Conservation (phyloP, 2,888 invertebrate genomes). For the Thumatha senex region DNA sequence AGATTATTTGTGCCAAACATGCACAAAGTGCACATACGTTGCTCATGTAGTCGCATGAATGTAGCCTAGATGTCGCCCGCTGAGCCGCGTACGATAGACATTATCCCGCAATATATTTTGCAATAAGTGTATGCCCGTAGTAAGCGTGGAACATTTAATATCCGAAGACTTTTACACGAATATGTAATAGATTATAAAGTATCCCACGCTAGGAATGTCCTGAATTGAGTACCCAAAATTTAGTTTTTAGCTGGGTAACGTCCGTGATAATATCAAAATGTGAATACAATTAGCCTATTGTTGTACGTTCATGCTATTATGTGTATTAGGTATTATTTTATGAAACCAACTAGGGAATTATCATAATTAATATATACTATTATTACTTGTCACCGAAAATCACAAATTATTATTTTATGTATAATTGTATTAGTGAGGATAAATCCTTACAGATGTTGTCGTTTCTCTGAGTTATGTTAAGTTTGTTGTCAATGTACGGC, state of each 20-base stretch:
- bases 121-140: slow-evolving; percentile 21
- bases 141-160: background rate
- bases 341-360: slow-evolving; percentile 1
- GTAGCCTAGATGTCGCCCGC: slow-evolving; percentile 11
- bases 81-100: slow-evolving; percentile 25
- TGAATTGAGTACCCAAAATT: too few relatives aligned
- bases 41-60: slow-evolving; percentile 40
- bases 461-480: slow-evolving; percentile 19
- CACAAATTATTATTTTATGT: slow-evolving; percentile 7
- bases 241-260: slow-evolving; percentile 39
- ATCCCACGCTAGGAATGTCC: too few relatives aligned
- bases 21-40: slow-evolving; percentile 57
- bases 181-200: background rate
- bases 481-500: slow-evolving; percentile 38
- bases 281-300: slow-evolving; percentile 44
- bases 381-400: slow-evolving; percentile 6
- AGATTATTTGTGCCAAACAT: slow-evolving; percentile 68
- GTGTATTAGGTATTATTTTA: slow-evolving; percentile 7
- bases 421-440: slow-evolving; percentile 12
- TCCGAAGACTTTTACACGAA: too few relatives aligned
- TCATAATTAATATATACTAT: slow-evolving; percentile 4
- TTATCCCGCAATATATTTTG: slow-evolving; percentile 36
- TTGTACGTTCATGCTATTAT: slow-evolving; percentile 35
- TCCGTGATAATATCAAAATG: slow-evolving; percentile 26
- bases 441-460: slow-evolving; percentile 5